phyloP scores from a whole-genome alignment of 2,888 invertebrate genomes.

The Aphodius granarius region DNA sequence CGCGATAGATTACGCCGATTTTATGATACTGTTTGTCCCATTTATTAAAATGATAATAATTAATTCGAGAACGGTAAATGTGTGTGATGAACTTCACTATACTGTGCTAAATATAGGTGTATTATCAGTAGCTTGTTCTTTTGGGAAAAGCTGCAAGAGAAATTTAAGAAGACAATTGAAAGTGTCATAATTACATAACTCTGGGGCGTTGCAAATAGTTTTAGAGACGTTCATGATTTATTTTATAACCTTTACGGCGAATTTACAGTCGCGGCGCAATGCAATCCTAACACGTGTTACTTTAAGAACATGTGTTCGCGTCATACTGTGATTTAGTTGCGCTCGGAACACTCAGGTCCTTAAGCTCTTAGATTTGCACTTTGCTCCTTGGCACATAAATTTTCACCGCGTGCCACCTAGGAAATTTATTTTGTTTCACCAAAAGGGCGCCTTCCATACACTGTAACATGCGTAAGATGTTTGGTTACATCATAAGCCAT shows the following conservation, averaged over 20 bases:
- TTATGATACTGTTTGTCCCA: neutral
- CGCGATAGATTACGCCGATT: slow-evolving; percentile 7
- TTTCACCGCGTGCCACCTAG: neutral
- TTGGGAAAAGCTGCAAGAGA: neutral
- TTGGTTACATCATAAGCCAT: no score
- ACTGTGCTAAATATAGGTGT: no score
- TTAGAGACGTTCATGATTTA: neutral
- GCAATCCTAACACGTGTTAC: neutral
- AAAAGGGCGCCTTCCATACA: no score
- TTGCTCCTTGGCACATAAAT: neutral
- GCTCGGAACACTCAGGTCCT: neutral
- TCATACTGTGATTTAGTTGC: neutral
- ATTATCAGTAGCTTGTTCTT: no score
- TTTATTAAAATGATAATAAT: neutral
- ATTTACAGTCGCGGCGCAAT: neutral
- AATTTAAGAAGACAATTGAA: neutral
- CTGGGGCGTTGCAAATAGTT: neutral
- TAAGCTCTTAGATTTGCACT: neutral
- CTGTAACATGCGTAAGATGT: no score
- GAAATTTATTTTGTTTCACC: neutral
- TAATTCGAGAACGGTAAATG: neutral
- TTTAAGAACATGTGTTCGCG: neutral
- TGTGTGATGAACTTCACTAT: no score
- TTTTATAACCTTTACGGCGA: neutral
- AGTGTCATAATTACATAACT: neutral